A percentile compares a stretch with the other conserved stretches of the same genome.
Conservation (phyloP, 2,797 vertebrate species). For the Oreochromis mossambicus region DNA sequence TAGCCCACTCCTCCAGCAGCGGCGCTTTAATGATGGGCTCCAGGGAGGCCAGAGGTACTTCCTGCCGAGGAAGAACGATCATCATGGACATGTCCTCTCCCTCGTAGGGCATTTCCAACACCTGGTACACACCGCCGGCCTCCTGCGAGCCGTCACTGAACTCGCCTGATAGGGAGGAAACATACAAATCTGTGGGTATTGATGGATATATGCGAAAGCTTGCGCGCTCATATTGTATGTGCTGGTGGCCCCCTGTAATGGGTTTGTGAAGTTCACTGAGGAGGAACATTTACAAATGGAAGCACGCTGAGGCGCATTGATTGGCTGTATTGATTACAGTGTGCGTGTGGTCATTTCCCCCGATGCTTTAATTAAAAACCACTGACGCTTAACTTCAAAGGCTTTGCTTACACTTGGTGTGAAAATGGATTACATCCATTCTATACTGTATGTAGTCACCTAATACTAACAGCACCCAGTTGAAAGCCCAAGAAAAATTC, state of each 20-base stretch:
- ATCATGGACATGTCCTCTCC: conserved; percentile 94
- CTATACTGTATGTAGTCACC: neutral
- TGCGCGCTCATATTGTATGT: neutral
- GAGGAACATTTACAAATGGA: neutral
- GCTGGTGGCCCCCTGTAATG: neutral
- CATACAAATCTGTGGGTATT: neutral
- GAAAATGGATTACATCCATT: neutral
- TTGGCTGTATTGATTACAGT: conserved; percentile 5
- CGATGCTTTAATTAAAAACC: conserved; percentile 5
- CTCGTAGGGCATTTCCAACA: conserved; percentile 95
- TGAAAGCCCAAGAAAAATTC: neutral
- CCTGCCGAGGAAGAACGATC: conserved; percentile 92
- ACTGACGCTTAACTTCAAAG: neutral
- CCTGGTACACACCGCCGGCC: conserved; percentile 96
- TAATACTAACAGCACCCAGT: neutral
- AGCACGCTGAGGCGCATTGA: neutral
- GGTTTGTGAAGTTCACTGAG: neutral
- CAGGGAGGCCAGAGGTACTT: conserved; percentile 89
- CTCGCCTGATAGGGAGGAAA: conserved; percentile 79
- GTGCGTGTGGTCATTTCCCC: neutral
- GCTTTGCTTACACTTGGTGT: neutral
- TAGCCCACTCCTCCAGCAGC: conserved; percentile 94
- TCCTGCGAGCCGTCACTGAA: conserved; percentile 97
- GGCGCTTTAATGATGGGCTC: conserved; percentile 91
- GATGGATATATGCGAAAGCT: neutral